Evolutionary conservation across 2,797 vertebrate species (phyloP), one percentile per base, ranked within the genome.

Genomic region (Anguilla pacifica): DNA sequence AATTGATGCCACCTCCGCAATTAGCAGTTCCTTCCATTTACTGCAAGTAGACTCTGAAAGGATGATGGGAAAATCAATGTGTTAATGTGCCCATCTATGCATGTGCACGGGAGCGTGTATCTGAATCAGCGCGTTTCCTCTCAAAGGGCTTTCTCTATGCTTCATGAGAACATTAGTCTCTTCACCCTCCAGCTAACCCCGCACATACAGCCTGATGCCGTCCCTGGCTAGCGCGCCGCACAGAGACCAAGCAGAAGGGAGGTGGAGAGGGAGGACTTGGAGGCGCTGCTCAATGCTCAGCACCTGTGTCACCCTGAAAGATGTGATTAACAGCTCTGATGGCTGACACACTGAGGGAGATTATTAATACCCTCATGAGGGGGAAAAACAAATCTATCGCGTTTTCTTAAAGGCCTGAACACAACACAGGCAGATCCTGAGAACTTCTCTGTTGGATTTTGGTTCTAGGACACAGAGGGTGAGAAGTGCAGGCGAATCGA

Each of bases 61-160:
- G 79, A 82, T 82, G 79, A 51, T 51, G 43, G 74, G 17, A 7
- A 81, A 82, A 82, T 82, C 79, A 13, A 82, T 82, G 79, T 51
- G 79, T n/a, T 82, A 82, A 82, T 82, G 79, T 51, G 43, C 19
- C 17, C 79, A 25, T 82, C 79, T 51, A 6, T 82, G 79, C 43
- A 49, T 51, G 39, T 15, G 13, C 74, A 79, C 74, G 22, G 74
- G 43, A 22, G 74, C 15, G 39, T 79, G 22, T 49, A 46, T 51
- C 79, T 82, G 79, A 25, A n/a, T 82, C 43, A 82, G 79, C 79
- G 49, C 17, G 22, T 49, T 82, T 46, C 79, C 43, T n/a, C 15
- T 5, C 5, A 15, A 79, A 79, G 79, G 17, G 79, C 46, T 49
- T 82, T 82, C 7, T 49, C 25, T 49, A 49, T 10, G 17, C 46